Base-by-base conservation (phyloP, 1,140 invertebrate genomes). In the Apis florea region DNA sequence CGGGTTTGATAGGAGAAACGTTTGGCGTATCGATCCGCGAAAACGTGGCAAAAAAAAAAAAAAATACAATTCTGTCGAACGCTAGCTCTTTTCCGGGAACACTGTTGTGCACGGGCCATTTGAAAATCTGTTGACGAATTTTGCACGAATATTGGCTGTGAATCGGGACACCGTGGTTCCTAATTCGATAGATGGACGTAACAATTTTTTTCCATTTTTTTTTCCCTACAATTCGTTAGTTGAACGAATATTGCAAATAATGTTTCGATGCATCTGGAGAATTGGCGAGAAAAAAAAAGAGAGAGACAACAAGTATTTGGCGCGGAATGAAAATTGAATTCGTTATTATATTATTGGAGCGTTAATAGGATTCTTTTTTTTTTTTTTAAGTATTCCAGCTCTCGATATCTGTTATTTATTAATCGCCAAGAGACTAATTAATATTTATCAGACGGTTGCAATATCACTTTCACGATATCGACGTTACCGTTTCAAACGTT, bases 51-150 rank as follows among this genome's bases (percentile, higher is more conserved):
- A 58, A 72, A 61, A 59, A 58, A 54, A 54, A 54, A 54, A 21
- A 56, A 61, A 72, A 72, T 72, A 72, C 56, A 59, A 72, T 72
- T 72, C 31, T 24, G 21, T n/a, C 54, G 56, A 24, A 58, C 70
- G n/a, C 31, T 21, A 72, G 56, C 54, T 59, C 26, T 72, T 72
- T 72, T 24, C 70, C 70, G 70, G 54, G 54, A n/a, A 72, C 31
- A 49, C 19, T 15, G 54, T 58, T 15, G 54, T 58, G 51, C 53
- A 72, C 40, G 56, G 70, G 31, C 56, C 31, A 72, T 72, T 72
- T 58, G 54, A 47, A 72, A 72, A 72, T 72, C 56, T 72, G 54
- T 72, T 72, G 70, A 56, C 69, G 69, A 72, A 47, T 72, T 72
- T 72, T 26, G 54, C 19, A 40, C 21, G 54, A 72, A 72, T 72